A percentile compares a stretch with the other conserved stretches of the same genome.
These are phyloP conservation scores for Hyposoter dolosus DNA, from an alignment of 2,888 invertebrate genomes.

Conservation along the genomic window DNA sequence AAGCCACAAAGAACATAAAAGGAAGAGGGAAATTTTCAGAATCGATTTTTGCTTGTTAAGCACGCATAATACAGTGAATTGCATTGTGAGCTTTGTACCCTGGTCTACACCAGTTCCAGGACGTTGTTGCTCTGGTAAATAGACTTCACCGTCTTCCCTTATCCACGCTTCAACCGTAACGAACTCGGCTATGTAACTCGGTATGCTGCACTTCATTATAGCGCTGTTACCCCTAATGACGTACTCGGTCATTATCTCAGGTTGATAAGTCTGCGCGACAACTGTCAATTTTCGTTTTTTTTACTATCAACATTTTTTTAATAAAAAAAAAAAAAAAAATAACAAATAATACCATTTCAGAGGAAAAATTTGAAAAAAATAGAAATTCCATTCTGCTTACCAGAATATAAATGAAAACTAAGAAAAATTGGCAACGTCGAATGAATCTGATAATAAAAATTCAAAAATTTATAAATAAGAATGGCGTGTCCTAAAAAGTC, in stretches of 20 bases:
- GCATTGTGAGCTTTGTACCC: slow-evolving; percentile 74
- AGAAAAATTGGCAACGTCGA: neutral
- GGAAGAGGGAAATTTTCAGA: neutral
- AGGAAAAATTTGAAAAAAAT: neutral
- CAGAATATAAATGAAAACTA: neutral
- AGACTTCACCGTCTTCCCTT: slow-evolving; percentile 87
- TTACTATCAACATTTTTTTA: slow-evolving; percentile 4
- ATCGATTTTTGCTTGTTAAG: slow-evolving; percentile 12
- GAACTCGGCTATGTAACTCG: slow-evolving; percentile 91
- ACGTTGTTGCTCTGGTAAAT: slow-evolving; percentile 77
- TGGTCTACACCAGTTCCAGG: slow-evolving; percentile 72
- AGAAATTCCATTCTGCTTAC: neutral
- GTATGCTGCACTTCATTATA: slow-evolving; percentile 90
- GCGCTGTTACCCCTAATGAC: slow-evolving; percentile 91
- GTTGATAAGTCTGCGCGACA: slow-evolving; percentile 90
- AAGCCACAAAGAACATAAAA: neutral
- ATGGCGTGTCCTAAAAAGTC: neutral
- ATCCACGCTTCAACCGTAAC: slow-evolving; percentile 90
- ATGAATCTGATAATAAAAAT: neutral
- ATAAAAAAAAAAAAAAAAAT: neutral
- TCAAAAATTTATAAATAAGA: neutral
- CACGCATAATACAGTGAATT: slow-evolving; percentile 23
- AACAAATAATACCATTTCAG: neutral
- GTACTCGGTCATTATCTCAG: slow-evolving; percentile 90
- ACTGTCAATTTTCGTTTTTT: slow-evolving; percentile 84